Conservation (phyloP, 2,797 vertebrate genomes). For the Pterois miles region DNA sequence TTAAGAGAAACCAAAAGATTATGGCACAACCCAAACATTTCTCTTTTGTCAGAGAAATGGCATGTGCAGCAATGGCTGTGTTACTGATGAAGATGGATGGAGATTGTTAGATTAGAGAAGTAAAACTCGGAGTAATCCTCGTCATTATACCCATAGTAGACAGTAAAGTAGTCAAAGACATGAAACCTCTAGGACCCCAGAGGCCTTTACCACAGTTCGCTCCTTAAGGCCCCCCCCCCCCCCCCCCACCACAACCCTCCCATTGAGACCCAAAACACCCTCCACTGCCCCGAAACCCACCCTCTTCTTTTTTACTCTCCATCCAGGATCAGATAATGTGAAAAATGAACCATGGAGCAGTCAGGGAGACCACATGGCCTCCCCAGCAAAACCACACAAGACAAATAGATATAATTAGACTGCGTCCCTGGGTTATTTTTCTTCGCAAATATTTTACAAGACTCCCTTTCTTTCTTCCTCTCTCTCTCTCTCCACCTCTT, state of each 20-base stretch:
- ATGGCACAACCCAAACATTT: not conserved
- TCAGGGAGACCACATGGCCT: slow-evolving; percentile 79
- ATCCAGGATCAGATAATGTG: slow-evolving; percentile 80
- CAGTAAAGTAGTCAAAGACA: slow-evolving; percentile 55
- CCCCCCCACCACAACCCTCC: slow-evolving; percentile 59
- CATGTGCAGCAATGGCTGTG: slow-evolving; percentile 3
- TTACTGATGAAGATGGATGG: slow-evolving; percentile 60
- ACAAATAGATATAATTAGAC: slow-evolving; percentile 84
- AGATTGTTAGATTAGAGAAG: slow-evolving; percentile 42
- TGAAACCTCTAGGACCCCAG: slow-evolving; percentile 48
- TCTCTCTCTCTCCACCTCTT: slow-evolving; percentile 53
- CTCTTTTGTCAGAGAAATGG: slow-evolving; percentile 5
- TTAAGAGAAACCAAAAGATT: slow-evolving; percentile 4
- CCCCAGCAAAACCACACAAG: slow-evolving; percentile 82
- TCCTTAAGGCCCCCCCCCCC: slow-evolving; percentile 36
- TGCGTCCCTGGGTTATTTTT: slow-evolving; percentile 88
- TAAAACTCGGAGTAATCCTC: slow-evolving; percentile 60
- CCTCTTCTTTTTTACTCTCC: slow-evolving; percentile 63
- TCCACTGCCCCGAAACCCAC: slow-evolving; percentile 50
- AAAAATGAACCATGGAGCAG: slow-evolving; percentile 82
- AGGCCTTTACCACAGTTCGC: slow-evolving; percentile 53
- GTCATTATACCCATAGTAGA: slow-evolving; percentile 48
- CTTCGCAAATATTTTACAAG: slow-evolving; percentile 89
- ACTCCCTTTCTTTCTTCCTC: slow-evolving; percentile 80
- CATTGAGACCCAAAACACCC: slow-evolving; percentile 44